phyloP scores from a whole-genome alignment of 1,140 invertebrate species.

The Onthophagus taurus region DNA sequence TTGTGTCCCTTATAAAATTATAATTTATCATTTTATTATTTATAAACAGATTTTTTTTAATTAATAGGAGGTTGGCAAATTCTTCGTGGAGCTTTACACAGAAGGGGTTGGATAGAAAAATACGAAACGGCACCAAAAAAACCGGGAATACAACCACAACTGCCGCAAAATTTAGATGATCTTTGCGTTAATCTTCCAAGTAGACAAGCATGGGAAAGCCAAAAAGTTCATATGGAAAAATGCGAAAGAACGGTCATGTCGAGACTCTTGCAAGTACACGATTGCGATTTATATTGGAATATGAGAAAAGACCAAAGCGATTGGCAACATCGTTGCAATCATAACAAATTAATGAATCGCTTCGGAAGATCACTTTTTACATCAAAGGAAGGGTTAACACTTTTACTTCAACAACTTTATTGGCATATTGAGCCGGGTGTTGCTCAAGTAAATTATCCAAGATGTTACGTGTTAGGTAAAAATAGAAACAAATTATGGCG shows the following conservation, averaged over 20 bases:
- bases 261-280: constrained; percentile 52
- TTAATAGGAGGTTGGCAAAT: constrained; percentile 39
- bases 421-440: constrained; percentile 80
- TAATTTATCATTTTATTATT: not conserved
- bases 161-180: constrained; percentile 21
- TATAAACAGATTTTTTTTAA: constrained; percentile 1
- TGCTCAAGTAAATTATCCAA: constrained; percentile 60
- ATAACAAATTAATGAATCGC: constrained; percentile 59
- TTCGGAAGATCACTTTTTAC: constrained; percentile 78
- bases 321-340: constrained; percentile 50
- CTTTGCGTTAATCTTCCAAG: constrained; percentile 39
- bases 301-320: constrained; percentile 72
- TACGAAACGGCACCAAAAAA: constrained; percentile 37
- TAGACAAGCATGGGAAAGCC: constrained; percentile 40
- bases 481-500: too few relatives aligned
- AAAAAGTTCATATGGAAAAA: constrained; percentile 36
- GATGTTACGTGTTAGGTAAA: constrained; percentile 69
- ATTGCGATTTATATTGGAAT: constrained; percentile 82
- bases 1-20: too few relatives aligned
- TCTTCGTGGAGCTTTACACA: constrained; percentile 43
- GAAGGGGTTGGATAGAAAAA: constrained; percentile 56
- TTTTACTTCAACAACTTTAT: constrained; percentile 74
- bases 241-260: constrained; percentile 52
- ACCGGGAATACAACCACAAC: not conserved
- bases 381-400: constrained; percentile 81